phyloP scores from a whole-genome alignment of 1,140 invertebrate genomes.

The Rhizoglyphus robini region DNA sequence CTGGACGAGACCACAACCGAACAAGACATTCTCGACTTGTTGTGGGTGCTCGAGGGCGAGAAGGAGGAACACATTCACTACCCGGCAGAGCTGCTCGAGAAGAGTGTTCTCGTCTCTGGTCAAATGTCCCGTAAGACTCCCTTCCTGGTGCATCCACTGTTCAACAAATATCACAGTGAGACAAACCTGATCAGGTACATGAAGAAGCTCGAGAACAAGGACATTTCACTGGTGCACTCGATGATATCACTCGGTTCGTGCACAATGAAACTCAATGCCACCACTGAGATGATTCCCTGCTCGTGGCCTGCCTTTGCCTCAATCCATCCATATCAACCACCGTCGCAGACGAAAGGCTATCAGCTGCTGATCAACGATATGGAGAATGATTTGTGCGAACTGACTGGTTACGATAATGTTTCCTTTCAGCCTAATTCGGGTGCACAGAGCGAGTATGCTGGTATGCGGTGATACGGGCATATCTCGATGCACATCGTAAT shows the following conservation, averaged over 20 bases:
- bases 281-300: slow-evolving; percentile 94
- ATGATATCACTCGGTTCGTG: slow-evolving; percentile 99
- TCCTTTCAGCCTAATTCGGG: slow-evolving; percentile 98
- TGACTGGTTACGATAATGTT: slow-evolving; percentile 93
- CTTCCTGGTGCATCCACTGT: slow-evolving; percentile 84
- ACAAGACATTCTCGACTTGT: slow-evolving; percentile 71
- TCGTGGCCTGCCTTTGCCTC: slow-evolving; percentile 82
- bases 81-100: slow-evolving; percentile 18
- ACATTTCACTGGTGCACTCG: slow-evolving; percentile 92
- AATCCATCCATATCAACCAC: slow-evolving; percentile 90
- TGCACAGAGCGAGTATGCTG: slow-evolving; percentile 97
- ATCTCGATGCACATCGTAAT: slow-evolving; percentile 74
- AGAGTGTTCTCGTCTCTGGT: not conserved
- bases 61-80: not conserved
- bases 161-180: slow-evolving; percentile 56
- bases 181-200: slow-evolving; percentile 91
- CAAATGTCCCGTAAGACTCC: slow-evolving; percentile 28
- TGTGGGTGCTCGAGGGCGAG: slow-evolving; percentile 60
- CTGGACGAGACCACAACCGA: slow-evolving; percentile 83
- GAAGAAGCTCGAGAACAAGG: slow-evolving; percentile 96
- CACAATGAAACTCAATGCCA: slow-evolving; percentile 98
- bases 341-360: slow-evolving; percentile 80
- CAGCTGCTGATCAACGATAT: slow-evolving; percentile 76
- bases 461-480: slow-evolving; percentile 86
- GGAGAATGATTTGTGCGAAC: slow-evolving; percentile 82